Base-by-base conservation (phyloP, 2,113 vertebrate species). In the Heteronetta atricapilla region DNA sequence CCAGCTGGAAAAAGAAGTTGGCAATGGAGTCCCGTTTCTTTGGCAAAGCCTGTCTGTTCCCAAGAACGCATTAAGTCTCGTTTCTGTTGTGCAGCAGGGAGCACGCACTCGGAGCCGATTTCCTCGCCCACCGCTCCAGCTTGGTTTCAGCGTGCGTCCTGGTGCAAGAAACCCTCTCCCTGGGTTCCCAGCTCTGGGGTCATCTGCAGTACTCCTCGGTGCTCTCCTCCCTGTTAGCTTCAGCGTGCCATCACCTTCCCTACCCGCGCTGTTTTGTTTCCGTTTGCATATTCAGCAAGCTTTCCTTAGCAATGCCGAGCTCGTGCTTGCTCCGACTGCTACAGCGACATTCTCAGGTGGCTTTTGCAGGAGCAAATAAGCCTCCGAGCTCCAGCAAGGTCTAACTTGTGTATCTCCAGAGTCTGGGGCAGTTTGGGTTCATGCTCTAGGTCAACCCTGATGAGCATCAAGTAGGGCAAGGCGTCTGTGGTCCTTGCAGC, bases 1-100 rank as follows among this genome's bases (percentile, higher is more conserved):
- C 95, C 94, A 93, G 84, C 78, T 95, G 91, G 91, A 94, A 87
- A 73, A 82, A 85, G 40, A 76, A 62, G 69, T 25, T 95, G 91
- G 78, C 91, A 82, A 2, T 23, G 21, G 89, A 87, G 11, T 66
- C 34, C 17, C 20, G 50, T 79, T 96, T 92, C 83, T 94, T 74
- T 89, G 93, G 84, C 87, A 91, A 85, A 44, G 50, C 56, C 70
- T 55, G 5, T 23, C 68, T 90, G 84, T 44, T 95, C 91, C 69
- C 62, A 95, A 95, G 94, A 91, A 88, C 4, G 0, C 72, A 69
- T 66, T 56, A 42, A 87, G 78, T 60, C 84, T 85, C 82, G 13
- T 94, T 96, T 90, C 50, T 89, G 53, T 81, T 68, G 48, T 82
- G 74, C 89, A 87, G 84, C 69, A 80, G 77, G 17, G 44, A 89